Base-by-base conservation (phyloP, 2,113 vertebrate genomes). In the Bufo gargarizans region DNA sequence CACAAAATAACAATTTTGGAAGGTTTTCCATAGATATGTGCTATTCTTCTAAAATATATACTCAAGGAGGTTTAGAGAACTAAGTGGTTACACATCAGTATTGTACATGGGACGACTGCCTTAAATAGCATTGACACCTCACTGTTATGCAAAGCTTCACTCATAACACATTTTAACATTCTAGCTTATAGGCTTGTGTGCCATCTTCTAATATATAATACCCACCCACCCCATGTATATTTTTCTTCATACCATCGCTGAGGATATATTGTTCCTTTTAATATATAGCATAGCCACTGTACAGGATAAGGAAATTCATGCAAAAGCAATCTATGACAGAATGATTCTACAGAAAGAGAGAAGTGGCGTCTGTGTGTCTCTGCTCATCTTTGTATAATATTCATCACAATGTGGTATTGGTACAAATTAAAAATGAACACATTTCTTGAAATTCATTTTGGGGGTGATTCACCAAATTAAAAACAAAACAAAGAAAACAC, bases 101-200 rank as follows among this genome's bases (percentile, higher is more conserved):
- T 14, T 59, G 45, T 50, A 22, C 86, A 12, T 13, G 59, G 78
- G 50, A 71, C 77, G 33, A 19, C 72, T 33, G 20, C 89, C 67
- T 91, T 92, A 88, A 50, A 50, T 63, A 86, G 82, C 92, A 91
- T 87, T 82, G 82, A 0, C 90, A 92, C 87, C 87, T 0, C 58
- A 50, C 43, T 72, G 85, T n/a, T 87, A 77, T 91, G 84, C 91
- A 14, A 22, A 43, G 77, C 63, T 65, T 80, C 86, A 87, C 77
- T 14, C 14, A 12, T 50, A 86, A 76, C 63, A 55, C 53, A 11
- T 10, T 53, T 22, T 86, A 86, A 80, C 77, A 33, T 10, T 53
- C 16, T 86, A 86, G 80, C 77, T 19, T 76, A 76, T 6, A 47
- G 72, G 72, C 43, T 19, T 76, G 72, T 76, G 72, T 76, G 72